These are phyloP conservation scores for Canis aureus DNA, from an alignment of 2,113 vertebrate species.

Conservation along the genomic window DNA sequence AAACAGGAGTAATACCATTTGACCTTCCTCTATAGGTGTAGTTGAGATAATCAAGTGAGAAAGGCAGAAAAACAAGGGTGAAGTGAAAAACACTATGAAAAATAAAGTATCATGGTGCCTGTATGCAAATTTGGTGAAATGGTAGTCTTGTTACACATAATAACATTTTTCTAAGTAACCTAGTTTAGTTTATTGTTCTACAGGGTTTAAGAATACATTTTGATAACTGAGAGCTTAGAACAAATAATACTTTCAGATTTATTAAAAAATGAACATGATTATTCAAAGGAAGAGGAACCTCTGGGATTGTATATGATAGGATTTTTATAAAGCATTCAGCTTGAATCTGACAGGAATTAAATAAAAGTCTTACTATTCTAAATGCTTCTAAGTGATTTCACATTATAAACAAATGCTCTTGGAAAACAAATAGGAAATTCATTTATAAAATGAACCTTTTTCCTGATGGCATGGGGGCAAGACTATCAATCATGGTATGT, in stretches of 20 bases:
- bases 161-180: slow-evolving; percentile 41
- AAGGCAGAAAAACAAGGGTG: neutral
- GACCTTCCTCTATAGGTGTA: neutral
- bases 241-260: slow-evolving; percentile 41
- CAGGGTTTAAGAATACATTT: neutral
- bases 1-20: neutral
- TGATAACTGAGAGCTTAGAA: slow-evolving; percentile 43
- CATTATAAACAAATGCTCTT: neutral
- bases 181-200: slow-evolving; percentile 23
- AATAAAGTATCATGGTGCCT: neutral
- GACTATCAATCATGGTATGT: neutral
- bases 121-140: neutral
- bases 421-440: neutral
- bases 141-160: neutral
- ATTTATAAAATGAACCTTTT: neutral
- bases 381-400: slow-evolving; percentile 42
- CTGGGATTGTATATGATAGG: neutral
- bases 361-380: slow-evolving; percentile 13
- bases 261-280: slow-evolving; percentile 36
- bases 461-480: neutral
- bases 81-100: neutral
- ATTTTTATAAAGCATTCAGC: slow-evolving; percentile 16
- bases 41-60: neutral
- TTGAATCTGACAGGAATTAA: neutral
- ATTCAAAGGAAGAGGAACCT: neutral